Percentiles rank a stretch among this genome's conserved stretches.
Conservation (phyloP, 2,113 vertebrate genomes). For the Hypomesus transpacificus region DNA sequence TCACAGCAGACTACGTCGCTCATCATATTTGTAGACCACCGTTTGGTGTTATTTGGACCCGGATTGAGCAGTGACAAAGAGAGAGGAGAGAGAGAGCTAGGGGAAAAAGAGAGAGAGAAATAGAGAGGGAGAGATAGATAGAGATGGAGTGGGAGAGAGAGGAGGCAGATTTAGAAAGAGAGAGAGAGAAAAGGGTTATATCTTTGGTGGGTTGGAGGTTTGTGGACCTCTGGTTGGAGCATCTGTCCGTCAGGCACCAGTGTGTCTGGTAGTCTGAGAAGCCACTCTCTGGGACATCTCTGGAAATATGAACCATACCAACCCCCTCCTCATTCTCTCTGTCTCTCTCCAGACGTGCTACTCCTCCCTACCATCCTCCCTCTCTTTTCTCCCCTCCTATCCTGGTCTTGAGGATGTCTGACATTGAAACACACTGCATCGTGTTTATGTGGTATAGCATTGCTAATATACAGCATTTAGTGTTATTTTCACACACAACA, state of each 20-base stretch:
- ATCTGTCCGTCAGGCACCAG: constrained; percentile 24
- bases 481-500: no score
- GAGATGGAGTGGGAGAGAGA: constrained; percentile 9
- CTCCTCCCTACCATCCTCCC: constrained; percentile 1
- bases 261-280: constrained; percentile 34
- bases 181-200: constrained; percentile 18
- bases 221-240: no score
- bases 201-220: constrained; percentile 40
- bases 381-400: neutral
- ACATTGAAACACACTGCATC: neutral
- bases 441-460: neutral
- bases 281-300: neutral
- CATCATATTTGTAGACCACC: constrained; percentile 43
- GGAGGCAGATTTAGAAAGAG: constrained; percentile 15
- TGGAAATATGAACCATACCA: neutral
- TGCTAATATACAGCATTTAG: no score
- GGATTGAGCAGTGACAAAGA: neutral
- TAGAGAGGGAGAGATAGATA: neutral
- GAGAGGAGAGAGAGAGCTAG: neutral
- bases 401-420: neutral
- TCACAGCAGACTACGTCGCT: constrained; percentile 25
- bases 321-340: neutral
- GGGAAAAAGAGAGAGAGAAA: neutral
- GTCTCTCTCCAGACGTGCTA: neutral
- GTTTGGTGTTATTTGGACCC: constrained; percentile 21